Percentiles rank a stretch among this genome's conserved stretches.
Evolutionary conservation across 2,888 invertebrate genomes (phyloP).

Genomic region (Eulithis testata): DNA sequence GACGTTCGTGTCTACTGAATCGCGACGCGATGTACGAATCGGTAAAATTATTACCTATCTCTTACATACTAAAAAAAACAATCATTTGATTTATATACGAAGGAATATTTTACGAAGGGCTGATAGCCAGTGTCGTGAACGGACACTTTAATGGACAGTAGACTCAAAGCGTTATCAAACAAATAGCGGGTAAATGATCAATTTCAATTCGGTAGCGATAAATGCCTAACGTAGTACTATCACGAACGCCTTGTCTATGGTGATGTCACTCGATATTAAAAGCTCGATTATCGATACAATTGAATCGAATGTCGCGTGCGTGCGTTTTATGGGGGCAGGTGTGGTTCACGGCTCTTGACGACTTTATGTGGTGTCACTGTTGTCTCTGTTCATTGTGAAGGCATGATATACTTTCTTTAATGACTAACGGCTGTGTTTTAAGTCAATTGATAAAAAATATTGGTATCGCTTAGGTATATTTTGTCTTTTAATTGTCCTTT

Average conservation of each 20-base stretch:
- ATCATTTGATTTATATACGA: too few relatives aligned
- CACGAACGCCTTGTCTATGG: constrained; percentile 54
- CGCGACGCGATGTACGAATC: not conserved
- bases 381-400: constrained; percentile 36
- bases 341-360: constrained; percentile 44
- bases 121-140: not conserved
- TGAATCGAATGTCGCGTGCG: constrained; percentile 70
- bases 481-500: too few relatives aligned
- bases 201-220: constrained; percentile 63
- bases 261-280: constrained; percentile 58
- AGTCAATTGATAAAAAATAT: not conserved
- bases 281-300: constrained; percentile 68
- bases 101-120: too few relatives aligned
- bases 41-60: too few relatives aligned
- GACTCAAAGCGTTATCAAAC: constrained; percentile 25
- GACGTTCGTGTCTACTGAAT: constrained; percentile 10
- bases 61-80: too few relatives aligned
- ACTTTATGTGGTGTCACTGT: constrained; percentile 46
- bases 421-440: constrained; percentile 17
- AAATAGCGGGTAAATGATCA: constrained; percentile 48
- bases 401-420: constrained; percentile 36
- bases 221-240: constrained; percentile 61
- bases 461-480: not conserved
- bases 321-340: constrained; percentile 58
- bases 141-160: constrained; percentile 7